Evolutionary conservation across 2,113 vertebrate species (phyloP).

Genomic region (Electrona antarctica): DNA sequence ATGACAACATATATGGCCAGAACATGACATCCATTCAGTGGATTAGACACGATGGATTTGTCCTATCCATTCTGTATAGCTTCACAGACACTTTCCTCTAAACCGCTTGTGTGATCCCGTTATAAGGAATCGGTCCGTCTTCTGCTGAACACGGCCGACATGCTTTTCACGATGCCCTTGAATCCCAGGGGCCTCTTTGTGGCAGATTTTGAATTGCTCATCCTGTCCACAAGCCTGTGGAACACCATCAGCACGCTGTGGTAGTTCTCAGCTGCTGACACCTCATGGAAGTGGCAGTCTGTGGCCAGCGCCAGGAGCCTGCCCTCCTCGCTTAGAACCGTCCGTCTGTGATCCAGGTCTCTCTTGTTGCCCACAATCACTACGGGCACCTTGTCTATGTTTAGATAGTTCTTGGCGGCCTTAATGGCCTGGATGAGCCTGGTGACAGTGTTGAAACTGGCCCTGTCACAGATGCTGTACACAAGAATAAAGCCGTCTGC

Average conservation of each 20-base stretch:
- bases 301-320: constrained; percentile 82
- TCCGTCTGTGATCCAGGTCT: constrained; percentile 82
- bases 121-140: constrained; percentile 85
- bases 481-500: constrained; percentile 86
- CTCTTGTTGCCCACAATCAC: constrained; percentile 87
- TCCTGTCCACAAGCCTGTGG: constrained; percentile 79
- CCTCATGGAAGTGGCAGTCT: constrained; percentile 86
- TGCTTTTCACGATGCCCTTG: constrained; percentile 84
- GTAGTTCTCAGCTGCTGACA: constrained; percentile 86
- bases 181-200: constrained; percentile 80
- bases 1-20: background rate
- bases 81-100: background rate
- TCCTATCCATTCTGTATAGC: background rate
- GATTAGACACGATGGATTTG: background rate
- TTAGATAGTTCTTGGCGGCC: constrained; percentile 76
- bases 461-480: constrained; percentile 89
- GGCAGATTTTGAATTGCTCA: constrained; percentile 77
- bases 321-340: constrained; percentile 85
- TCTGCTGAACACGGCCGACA: constrained; percentile 85
- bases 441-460: constrained; percentile 83
- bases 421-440: constrained; percentile 83
- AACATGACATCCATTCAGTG: constrained; percentile 4
- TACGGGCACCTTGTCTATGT: constrained; percentile 80
- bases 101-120: constrained; percentile 10
- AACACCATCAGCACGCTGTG: constrained; percentile 84